Evolutionary conservation across 1,140 invertebrate species (phyloP).

Genomic region (Bombus terrestris): DNA sequence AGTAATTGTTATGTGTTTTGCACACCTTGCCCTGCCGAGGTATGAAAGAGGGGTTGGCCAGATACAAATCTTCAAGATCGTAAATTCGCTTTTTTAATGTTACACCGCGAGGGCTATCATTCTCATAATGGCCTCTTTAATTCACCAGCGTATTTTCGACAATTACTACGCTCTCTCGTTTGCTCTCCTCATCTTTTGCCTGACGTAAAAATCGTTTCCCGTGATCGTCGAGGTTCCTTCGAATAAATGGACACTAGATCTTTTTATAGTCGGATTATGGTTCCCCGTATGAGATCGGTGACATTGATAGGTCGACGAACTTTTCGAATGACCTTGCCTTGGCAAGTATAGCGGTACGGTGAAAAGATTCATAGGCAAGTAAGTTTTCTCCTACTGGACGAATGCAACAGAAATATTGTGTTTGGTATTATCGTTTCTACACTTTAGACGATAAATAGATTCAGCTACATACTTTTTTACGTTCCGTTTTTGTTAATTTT

Average conservation of each 20-base stretch:
- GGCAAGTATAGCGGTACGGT: background rate
- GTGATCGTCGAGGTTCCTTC: background rate
- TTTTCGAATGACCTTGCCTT: constrained; percentile 44
- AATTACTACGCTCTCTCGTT: background rate
- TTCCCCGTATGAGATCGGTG: background rate
- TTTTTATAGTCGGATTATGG: background rate
- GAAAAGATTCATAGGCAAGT: background rate
- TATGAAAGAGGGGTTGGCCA: background rate
- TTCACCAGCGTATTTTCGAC: background rate
- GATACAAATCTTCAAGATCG: constrained; percentile 14
- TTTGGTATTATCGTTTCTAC: no score
- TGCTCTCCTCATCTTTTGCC: no score
- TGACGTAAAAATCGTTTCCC: background rate
- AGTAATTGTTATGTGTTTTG: constrained; percentile 15
- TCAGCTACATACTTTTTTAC: no score
- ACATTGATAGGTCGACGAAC: constrained; percentile 30
- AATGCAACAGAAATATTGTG: no score
- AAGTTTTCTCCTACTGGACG: background rate
- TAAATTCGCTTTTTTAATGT: constrained; percentile 29
- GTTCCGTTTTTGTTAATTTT: background rate
- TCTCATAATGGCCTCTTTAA: background rate
- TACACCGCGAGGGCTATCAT: background rate
- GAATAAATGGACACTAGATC: background rate
- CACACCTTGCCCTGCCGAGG: background rate
- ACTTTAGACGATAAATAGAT: no score